Base-by-base conservation (phyloP, 2,797 vertebrate genomes). In the Microctenopoma stevenorrisi region DNA sequence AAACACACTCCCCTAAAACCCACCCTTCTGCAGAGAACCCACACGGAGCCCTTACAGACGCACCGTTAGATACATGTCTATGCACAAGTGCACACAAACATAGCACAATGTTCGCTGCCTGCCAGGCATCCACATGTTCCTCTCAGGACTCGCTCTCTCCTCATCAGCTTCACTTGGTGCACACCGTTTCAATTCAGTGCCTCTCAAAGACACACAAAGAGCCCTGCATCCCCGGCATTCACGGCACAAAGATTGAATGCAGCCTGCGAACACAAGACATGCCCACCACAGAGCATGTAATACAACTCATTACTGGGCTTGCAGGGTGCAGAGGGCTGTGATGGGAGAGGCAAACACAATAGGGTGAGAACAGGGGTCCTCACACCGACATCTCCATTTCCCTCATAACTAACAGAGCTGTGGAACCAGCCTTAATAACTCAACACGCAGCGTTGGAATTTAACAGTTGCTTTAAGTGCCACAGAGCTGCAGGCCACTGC, bases 251-350 rank as follows among this genome's bases (percentile, higher is more conserved):
- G 86, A 91, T 85, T 87, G 86, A 90, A 91, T 74, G 79, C 84
- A 84, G 81, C 84, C 88, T 80, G 67, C 72, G 40, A 89, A 89
- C 85, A 87, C 80, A 78, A 88, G 91, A 89, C 91, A 79, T 82
- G 86, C 88, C 85, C 85, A 88, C 90, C 90, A 84, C 90, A 86
- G 90, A 89, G 86, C 90, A 88, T 91, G 91, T 92, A 92, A 93
- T 91, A 88, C 86, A 92, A 85, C 86, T 92, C 88, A 90, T 92
- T 91, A 92, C 88, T 64, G 89, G 80, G 79, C 85, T 72, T 62
- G 62, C 81, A 75, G 83, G 78, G 80, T 83, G 86, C 73, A 80
- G 78, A 76, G 84, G 86, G 72, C 83, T 85, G 86, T 61, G 86
- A 90, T 88, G 86, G 83, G 83, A 80, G 81, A 86, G 85, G 85